Evolutionary conservation across 2,888 invertebrate genomes (phyloP).

Genomic region (Oasisia sp.): DNA sequence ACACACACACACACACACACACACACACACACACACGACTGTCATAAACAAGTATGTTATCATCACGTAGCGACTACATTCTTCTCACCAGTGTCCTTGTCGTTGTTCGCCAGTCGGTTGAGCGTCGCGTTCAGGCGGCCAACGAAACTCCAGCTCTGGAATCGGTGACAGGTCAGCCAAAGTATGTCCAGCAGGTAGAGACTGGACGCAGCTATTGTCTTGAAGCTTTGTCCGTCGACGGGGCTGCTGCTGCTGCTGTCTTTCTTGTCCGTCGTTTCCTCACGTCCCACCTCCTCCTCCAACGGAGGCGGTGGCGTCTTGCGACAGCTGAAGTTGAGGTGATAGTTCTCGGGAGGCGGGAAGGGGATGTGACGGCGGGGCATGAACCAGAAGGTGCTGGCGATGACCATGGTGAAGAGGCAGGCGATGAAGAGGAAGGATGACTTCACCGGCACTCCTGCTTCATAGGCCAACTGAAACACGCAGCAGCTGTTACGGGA

Average conservation of each 20-base stretch:
- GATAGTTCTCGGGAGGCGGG: constrained; percentile 38
- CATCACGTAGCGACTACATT: not conserved
- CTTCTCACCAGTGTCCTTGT: constrained; percentile 36
- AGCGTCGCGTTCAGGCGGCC: constrained; percentile 44
- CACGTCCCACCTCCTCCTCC: not conserved
- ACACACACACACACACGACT: not conserved
- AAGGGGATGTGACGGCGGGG: constrained; percentile 38
- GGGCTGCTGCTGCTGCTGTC: not conserved
- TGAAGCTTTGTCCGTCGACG: constrained; percentile 22
- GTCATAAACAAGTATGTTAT: not conserved
- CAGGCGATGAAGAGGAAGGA: constrained; percentile 38
- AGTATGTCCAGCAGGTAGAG: constrained; percentile 41
- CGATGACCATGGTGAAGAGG: constrained; percentile 33
- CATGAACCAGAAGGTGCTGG: constrained; percentile 42
- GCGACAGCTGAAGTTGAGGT: constrained; percentile 20
- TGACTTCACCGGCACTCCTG: constrained; percentile 36
- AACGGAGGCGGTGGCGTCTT: not conserved
- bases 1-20: not conserved
- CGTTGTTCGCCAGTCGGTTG: constrained; percentile 40
- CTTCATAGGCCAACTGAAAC: constrained; percentile 41
- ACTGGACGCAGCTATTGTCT: constrained; percentile 29
- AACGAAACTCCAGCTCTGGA: constrained; percentile 47
- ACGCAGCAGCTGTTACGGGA: not conserved
- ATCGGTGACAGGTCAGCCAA: constrained; percentile 44
- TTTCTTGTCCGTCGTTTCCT: not conserved